Evolutionary conservation across 2,888 invertebrate species (phyloP).

Genomic region (Eupithecia exiguata): DNA sequence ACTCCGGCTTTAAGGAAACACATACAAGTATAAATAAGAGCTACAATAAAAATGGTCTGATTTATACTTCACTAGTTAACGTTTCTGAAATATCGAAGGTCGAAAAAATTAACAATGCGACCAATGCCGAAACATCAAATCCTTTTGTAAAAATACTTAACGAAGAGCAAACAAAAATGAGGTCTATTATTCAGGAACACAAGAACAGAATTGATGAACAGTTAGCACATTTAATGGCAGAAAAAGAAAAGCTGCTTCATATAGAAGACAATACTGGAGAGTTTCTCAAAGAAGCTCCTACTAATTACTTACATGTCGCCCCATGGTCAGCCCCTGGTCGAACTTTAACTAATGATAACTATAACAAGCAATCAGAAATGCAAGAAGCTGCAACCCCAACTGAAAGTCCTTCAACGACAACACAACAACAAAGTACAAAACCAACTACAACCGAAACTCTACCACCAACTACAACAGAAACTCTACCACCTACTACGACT

Average conservation of each 20-base stretch:
- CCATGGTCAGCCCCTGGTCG: background rate
- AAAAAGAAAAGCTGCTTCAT: conserved; percentile 58
- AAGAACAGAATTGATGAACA: conserved; percentile 64
- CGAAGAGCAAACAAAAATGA: conserved; percentile 56
- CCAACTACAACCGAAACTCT: conserved; percentile 6
- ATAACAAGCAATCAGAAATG: background rate
- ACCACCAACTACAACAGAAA: conserved; percentile 20
- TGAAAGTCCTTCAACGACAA: conserved; percentile 37
- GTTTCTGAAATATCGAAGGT: conserved; percentile 73
- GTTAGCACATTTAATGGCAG: conserved; percentile 56
- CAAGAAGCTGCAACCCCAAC: conserved; percentile 23
- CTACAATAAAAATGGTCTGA: conserved; percentile 66
- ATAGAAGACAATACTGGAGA: conserved; percentile 29
- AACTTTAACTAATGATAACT: background rate
- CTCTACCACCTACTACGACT: conserved; percentile 18
- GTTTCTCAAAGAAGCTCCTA: conserved; percentile 27
- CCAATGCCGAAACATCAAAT: conserved; percentile 11
- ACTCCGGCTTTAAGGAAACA: conserved; percentile 70
- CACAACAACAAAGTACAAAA: background rate
- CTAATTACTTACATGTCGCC: conserved; percentile 28
- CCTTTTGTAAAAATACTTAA: conserved; percentile 44
- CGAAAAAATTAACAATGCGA: conserved; percentile 55
- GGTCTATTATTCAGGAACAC: conserved; percentile 57
- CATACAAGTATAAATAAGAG: conserved; percentile 75
- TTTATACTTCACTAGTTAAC: conserved; percentile 68